Percentiles rank a stretch among this genome's conserved stretches.
Evolutionary conservation across 2,113 vertebrate species (phyloP).

Genomic region (Felis chaus): DNA sequence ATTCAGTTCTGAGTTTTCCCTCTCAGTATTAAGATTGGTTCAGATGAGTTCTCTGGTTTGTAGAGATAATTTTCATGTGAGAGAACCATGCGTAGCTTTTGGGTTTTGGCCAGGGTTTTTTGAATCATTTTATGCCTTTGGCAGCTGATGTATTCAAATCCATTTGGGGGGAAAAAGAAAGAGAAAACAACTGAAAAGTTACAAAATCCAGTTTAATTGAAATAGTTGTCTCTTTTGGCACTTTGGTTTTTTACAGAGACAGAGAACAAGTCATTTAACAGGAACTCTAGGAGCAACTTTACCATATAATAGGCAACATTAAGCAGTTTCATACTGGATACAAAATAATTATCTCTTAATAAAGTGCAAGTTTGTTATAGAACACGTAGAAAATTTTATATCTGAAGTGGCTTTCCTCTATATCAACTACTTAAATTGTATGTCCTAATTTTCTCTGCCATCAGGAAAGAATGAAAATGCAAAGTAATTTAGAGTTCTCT

Average conservation of each 20-base stretch:
- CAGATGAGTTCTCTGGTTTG: not conserved
- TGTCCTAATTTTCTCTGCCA: not conserved
- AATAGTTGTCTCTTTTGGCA: constrained; percentile 7
- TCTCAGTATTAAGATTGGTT: not conserved
- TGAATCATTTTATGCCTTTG: constrained; percentile 61
- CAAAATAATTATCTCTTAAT: constrained; percentile 15
- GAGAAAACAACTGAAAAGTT: constrained; percentile 11
- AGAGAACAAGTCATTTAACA: not conserved
- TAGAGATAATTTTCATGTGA: constrained; percentile 49
- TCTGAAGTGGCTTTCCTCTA: not conserved
- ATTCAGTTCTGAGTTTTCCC: constrained; percentile 21
- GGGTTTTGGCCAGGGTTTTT: not conserved
- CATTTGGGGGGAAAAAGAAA: not conserved
- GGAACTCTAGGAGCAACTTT: not conserved
- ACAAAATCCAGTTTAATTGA: constrained; percentile 51
- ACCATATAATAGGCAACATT: not conserved
- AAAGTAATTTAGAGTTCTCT: not conserved
- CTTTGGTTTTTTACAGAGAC: not conserved
- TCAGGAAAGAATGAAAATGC: not conserved
- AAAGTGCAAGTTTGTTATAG: not conserved
- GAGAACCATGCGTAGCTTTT: constrained; percentile 37
- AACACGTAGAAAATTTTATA: not conserved
- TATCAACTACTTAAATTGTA: not conserved
- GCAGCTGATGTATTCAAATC: constrained; percentile 53
- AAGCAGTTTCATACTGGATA: not conserved